Conservation (phyloP, 1,140 invertebrate species). For the Cydia amplana region DNA sequence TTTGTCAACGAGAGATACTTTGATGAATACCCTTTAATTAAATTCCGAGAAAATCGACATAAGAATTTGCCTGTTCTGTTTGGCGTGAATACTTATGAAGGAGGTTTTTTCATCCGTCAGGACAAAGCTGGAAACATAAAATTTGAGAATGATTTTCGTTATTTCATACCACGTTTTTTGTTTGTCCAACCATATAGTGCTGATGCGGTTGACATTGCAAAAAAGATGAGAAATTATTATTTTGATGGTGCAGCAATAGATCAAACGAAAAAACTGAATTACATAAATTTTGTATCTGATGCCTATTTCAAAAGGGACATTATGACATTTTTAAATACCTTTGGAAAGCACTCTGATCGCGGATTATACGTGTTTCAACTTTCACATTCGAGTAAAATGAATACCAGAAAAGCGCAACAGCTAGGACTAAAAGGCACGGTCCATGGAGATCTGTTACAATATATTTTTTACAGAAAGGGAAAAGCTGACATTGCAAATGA, state of each 20-base stretch:
- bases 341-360: slow-evolving; percentile 48
- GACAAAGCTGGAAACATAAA: slow-evolving; percentile 51
- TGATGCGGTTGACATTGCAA: slow-evolving; percentile 50
- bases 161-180: slow-evolving; percentile 62
- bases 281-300: slow-evolving; percentile 70
- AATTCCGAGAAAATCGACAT: slow-evolving; percentile 70
- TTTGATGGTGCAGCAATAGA: slow-evolving; percentile 63
- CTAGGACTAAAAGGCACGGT: neutral
- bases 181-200: slow-evolving; percentile 40
- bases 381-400: slow-evolving; percentile 64
- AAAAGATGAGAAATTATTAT: slow-evolving; percentile 73
- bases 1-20: slow-evolving; percentile 68
- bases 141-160: slow-evolving; percentile 63
- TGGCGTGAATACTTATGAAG: slow-evolving; percentile 81
- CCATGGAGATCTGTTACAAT: slow-evolving; percentile 84
- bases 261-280: slow-evolving; percentile 50
- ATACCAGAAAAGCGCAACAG: slow-evolving; percentile 76
- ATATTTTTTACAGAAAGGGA: slow-evolving; percentile 79
- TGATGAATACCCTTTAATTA: slow-evolving; percentile 58
- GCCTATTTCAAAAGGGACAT: slow-evolving; percentile 72
- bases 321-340: slow-evolving; percentile 59
- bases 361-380: slow-evolving; percentile 78
- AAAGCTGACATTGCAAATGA: slow-evolving; percentile 59
- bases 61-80: slow-evolving; percentile 81
- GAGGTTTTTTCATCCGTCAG: slow-evolving; percentile 69